These are phyloP conservation scores for Pammene aurita DNA, from an alignment of 2,888 invertebrate species.

Conservation along the genomic window DNA sequence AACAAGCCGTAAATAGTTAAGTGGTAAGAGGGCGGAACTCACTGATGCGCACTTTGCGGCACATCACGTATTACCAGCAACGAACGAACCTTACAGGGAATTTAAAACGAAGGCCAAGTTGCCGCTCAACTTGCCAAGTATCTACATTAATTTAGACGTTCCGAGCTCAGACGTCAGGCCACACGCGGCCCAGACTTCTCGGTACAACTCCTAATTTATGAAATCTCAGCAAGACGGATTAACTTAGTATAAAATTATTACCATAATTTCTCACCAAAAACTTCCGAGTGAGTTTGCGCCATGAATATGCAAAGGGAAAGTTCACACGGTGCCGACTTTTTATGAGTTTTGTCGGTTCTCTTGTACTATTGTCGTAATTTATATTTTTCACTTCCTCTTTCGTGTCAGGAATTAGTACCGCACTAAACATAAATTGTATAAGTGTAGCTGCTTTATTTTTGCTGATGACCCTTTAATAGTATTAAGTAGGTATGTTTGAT, in stretches of 20 bases:
- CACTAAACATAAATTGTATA: slow-evolving; percentile 38
- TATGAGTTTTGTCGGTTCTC: slow-evolving; percentile 74
- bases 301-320: slow-evolving; percentile 80
- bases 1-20: slow-evolving; percentile 42
- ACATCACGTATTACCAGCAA: slow-evolving; percentile 42
- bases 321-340: slow-evolving; percentile 74
- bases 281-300: slow-evolving; percentile 75
- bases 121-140: slow-evolving; percentile 49
- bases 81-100: slow-evolving; percentile 40
- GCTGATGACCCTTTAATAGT: slow-evolving; percentile 30
- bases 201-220: slow-evolving; percentile 66
- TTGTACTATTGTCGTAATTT: slow-evolving; percentile 71
- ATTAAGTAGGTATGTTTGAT: background rate
- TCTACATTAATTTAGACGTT: slow-evolving; percentile 55
- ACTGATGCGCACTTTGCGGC: slow-evolving; percentile 42
- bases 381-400: slow-evolving; percentile 55
- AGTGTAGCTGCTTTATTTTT: slow-evolving; percentile 30
- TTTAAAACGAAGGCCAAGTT: slow-evolving; percentile 41
- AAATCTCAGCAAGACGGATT: slow-evolving; percentile 71
- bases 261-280: slow-evolving; percentile 81
- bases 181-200: slow-evolving; percentile 52
- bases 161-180: slow-evolving; percentile 55
- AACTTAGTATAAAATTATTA: slow-evolving; percentile 79
- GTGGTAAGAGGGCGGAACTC: slow-evolving; percentile 36
- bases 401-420: slow-evolving; percentile 40